Evolutionary conservation across 1,140 invertebrate genomes (phyloP).

Genomic region (Euura saliciscinereae): DNA sequence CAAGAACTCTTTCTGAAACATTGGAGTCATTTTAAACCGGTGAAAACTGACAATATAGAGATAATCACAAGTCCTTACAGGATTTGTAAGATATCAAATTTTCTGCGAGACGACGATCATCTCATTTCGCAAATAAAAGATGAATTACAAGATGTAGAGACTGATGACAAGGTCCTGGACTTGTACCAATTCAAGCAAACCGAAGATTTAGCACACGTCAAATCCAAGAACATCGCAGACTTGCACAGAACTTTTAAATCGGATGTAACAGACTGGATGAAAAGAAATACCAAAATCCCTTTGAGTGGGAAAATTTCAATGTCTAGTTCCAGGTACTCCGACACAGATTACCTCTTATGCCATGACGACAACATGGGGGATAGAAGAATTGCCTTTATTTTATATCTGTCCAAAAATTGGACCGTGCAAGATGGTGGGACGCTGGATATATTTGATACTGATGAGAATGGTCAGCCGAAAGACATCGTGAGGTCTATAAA

Average conservation of each 20-base stretch:
- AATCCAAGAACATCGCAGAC: conserved; percentile 58
- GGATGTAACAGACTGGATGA: conserved; percentile 66
- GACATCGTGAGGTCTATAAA: conserved; percentile 61
- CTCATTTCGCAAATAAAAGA: conserved; percentile 66
- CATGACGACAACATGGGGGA: conserved; percentile 77
- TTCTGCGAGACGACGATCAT: conserved; percentile 59
- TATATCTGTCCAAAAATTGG: conserved; percentile 70
- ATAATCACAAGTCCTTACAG: conserved; percentile 60
- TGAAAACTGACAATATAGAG: conserved; percentile 43
- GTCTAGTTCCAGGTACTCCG: conserved; percentile 72
- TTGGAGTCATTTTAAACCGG: conserved; percentile 43
- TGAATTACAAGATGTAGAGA: conserved; percentile 65
- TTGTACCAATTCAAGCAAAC: conserved; percentile 77
- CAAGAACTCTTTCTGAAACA: conserved; percentile 42
- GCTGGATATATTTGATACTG: conserved; percentile 68
- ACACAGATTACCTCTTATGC: conserved; percentile 74
- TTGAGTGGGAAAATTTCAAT: conserved; percentile 68
- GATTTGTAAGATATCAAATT: conserved; percentile 65
- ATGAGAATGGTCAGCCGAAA: conserved; percentile 63
- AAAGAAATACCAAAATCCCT: conserved; percentile 64
- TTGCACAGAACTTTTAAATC: conserved; percentile 64
- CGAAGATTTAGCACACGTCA: conserved; percentile 65
- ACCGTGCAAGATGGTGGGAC: conserved; percentile 66
- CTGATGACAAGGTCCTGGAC: conserved; percentile 66
- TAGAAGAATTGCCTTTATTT: conserved; percentile 73